A percentile compares a stretch with the other conserved stretches of the same genome.
These are phyloP conservation scores for Zoanthus sociatus DNA, from an alignment of 92 coral and sea anemone species.

Conservation along the genomic window DNA sequence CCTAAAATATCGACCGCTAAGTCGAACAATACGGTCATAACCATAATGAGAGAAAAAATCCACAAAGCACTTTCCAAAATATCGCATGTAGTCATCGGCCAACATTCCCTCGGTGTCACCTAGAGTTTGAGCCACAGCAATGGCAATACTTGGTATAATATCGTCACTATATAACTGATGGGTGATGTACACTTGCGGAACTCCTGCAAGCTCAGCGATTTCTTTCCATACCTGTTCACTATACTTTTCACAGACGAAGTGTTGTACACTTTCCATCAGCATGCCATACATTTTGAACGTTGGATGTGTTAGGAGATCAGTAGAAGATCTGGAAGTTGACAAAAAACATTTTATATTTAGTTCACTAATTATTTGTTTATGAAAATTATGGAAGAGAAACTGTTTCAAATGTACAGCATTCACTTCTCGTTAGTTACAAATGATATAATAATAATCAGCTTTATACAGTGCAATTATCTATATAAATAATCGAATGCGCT, in stretches of 20 bases:
- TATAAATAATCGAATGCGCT: no score
- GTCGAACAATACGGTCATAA: slow-evolving; percentile 72
- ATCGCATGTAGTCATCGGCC: slow-evolving; percentile 72
- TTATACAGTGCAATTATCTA: no score
- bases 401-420: no score
- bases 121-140: slow-evolving; percentile 61
- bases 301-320: neutral
- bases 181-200: slow-evolving; percentile 75
- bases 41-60: slow-evolving; percentile 86
- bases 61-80: slow-evolving; percentile 80
- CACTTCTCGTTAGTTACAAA: no score
- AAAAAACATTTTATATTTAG: neutral
- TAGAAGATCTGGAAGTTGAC: slow-evolving; percentile 6
- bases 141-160: slow-evolving; percentile 65
- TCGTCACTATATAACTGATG: slow-evolving; percentile 82
- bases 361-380: no score
- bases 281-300: slow-evolving; percentile 78
- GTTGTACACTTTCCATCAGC: slow-evolving; percentile 85
- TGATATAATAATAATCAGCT: no score
- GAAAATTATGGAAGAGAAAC: no score
- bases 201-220: slow-evolving; percentile 68
- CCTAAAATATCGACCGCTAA: slow-evolving; percentile 73
- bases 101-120: slow-evolving; percentile 67
- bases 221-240: slow-evolving; percentile 79
- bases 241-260: slow-evolving; percentile 71